These are phyloP conservation scores for Telenomus remus DNA, from an alignment of 1,140 invertebrate species.

Conservation along the genomic window DNA sequence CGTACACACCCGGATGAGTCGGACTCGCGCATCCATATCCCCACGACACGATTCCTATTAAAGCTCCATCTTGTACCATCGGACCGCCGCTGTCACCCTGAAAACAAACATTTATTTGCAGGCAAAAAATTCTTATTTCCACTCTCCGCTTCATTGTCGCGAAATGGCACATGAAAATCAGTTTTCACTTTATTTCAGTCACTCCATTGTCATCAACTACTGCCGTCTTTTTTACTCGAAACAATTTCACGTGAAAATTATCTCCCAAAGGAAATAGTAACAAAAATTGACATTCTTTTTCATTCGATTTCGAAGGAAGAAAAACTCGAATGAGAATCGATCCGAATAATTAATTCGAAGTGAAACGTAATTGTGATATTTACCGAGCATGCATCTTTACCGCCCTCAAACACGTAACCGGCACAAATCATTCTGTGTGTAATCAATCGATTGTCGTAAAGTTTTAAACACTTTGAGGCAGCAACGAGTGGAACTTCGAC, in stretches of 20 bases:
- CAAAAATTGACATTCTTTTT: too few relatives aligned
- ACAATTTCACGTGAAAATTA: too few relatives aligned
- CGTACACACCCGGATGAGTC: conserved; percentile 82
- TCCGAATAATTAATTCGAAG: background rate
- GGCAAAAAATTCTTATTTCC: background rate
- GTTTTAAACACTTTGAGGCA: conserved; percentile 62
- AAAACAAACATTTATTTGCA: conserved; percentile 41
- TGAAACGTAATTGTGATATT: conserved; percentile 29
- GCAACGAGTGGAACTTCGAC: conserved; percentile 71
- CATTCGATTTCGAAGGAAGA: too few relatives aligned
- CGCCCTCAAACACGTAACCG: conserved; percentile 77
- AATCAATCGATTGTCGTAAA: conserved; percentile 67
- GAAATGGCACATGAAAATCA: too few relatives aligned
- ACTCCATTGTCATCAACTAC: too few relatives aligned
- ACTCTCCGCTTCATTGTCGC: too few relatives aligned
- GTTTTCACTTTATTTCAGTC: too few relatives aligned
- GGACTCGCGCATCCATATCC: conserved; percentile 80
- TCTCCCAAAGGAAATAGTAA: too few relatives aligned
- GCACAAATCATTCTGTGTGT: conserved; percentile 79
- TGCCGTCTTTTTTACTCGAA: too few relatives aligned
- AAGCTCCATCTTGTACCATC: conserved; percentile 72
- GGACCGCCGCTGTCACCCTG: conserved; percentile 79
- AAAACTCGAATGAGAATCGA: too few relatives aligned
- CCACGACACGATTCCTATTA: conserved; percentile 76
- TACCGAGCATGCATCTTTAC: conserved; percentile 77